A percentile compares a stretch with the other conserved stretches of the same genome.
phyloP scores from a whole-genome alignment of 2,113 vertebrate species.

The Actenoides lindsayi region DNA sequence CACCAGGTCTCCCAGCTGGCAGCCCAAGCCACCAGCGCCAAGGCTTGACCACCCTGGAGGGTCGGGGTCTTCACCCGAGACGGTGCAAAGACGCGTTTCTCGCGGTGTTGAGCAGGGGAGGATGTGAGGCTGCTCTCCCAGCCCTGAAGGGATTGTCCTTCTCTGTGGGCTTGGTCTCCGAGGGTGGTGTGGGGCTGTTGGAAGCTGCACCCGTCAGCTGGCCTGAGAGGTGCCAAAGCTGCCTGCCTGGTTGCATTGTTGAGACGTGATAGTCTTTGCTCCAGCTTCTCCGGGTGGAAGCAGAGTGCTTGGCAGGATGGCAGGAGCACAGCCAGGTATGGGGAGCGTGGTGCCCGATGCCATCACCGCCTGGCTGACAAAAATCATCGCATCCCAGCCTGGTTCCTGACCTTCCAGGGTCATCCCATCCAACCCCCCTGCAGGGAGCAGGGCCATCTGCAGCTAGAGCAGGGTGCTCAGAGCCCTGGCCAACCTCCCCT shows the following conservation, averaged over 20 bases:
- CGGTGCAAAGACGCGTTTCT: neutral
- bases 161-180: accelerated
- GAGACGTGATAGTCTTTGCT: neutral
- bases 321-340: neutral
- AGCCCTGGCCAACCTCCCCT: too few species aligned
- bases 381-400: neutral
- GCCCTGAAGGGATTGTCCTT: neutral
- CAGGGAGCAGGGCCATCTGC: neutral
- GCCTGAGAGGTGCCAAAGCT: neutral
- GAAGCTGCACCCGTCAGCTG: neutral
- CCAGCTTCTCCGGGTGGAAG: accelerated
- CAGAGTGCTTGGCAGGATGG: neutral
- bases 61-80: neutral
- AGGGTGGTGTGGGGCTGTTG: neutral
- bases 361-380: neutral
- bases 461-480: neutral
- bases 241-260: neutral
- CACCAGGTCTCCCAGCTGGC: neutral
- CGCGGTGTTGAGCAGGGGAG: neutral
- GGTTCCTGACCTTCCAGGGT: neutral
- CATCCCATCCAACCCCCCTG: too few species aligned
- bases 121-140: neutral
- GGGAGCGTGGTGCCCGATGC: accelerated
- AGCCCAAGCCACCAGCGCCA: neutral
- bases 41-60: neutral